These are phyloP conservation scores for Labeo catla DNA, from an alignment of 2,113 vertebrate genomes.

Conservation along the genomic window DNA sequence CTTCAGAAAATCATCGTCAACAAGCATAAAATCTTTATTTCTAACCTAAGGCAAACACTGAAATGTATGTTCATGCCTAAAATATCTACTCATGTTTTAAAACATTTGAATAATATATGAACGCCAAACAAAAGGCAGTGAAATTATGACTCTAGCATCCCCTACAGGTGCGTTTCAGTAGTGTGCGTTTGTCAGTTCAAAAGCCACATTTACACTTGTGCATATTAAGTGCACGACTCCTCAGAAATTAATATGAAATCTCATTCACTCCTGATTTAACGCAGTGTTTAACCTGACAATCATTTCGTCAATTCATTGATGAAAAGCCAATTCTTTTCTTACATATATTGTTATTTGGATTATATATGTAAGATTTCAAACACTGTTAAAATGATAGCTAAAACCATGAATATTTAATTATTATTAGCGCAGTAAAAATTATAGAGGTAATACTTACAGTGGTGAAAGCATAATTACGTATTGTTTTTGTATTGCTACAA, in stretches of 20 bases:
- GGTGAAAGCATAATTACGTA: no score
- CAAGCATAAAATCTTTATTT: not conserved
- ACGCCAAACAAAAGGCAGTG: not conserved
- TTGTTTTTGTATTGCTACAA: no score
- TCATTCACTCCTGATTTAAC: not conserved
- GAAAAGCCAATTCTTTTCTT: not conserved
- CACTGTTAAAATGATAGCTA: not conserved
- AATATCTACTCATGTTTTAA: not conserved
- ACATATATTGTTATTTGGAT: not conserved
- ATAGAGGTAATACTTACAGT: no score
- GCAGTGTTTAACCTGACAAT: not conserved
- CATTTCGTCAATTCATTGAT: not conserved
- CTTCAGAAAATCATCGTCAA: not conserved
- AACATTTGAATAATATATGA: not conserved
- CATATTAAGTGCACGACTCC: not conserved
- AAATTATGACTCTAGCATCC: slow-evolving; percentile 68
- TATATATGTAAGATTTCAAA: not conserved
- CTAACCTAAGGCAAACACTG: not conserved
- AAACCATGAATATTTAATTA: not conserved
- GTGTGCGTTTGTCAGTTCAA: not conserved
- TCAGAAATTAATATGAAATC: not conserved
- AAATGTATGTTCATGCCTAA: not conserved
- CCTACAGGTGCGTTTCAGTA: slow-evolving; percentile 66
- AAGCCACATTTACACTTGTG: not conserved
- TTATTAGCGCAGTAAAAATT: not conserved